These are phyloP conservation scores for Venturia canescens DNA, from an alignment of 1,140 invertebrate genomes.

Conservation along the genomic window DNA sequence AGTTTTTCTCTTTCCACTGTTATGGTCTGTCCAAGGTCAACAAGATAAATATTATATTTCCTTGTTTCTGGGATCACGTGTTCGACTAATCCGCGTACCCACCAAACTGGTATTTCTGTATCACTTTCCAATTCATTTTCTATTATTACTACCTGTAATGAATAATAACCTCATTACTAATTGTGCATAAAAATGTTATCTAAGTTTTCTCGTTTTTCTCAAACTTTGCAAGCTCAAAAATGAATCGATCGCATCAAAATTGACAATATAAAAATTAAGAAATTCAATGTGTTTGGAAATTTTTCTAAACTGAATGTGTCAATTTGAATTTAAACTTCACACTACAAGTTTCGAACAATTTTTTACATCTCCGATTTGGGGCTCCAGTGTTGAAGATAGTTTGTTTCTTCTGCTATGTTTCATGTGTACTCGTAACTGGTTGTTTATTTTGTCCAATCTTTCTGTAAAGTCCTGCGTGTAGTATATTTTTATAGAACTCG, in stretches of 20 bases:
- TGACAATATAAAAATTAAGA: too few species aligned
- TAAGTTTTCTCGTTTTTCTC: too few species aligned
- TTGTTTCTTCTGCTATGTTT: constrained; percentile 21
- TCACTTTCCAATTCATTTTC: constrained; percentile 44
- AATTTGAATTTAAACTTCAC: not conserved
- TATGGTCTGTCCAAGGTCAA: constrained; percentile 64
- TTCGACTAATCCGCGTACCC: constrained; percentile 61
- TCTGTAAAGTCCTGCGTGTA: constrained; percentile 39
- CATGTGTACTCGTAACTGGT: constrained; percentile 51
- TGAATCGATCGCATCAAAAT: too few species aligned
- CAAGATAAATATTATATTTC: constrained; percentile 63
- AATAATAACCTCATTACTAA: constrained; percentile 9
- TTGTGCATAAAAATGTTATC: too few species aligned
- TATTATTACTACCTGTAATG: constrained; percentile 57
- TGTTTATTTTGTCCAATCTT: constrained; percentile 39
- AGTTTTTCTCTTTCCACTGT: constrained; percentile 57
- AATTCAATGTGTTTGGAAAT: not conserved
- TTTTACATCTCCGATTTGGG: constrained; percentile 15
- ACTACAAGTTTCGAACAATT: constrained; percentile 49
- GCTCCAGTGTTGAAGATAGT: constrained; percentile 18
- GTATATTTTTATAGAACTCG: constrained; percentile 57
- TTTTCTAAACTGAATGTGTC: not conserved
- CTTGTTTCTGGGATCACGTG: constrained; percentile 23
- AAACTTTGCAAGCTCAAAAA: too few species aligned
- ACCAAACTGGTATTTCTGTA: constrained; percentile 59